Base-by-base conservation (phyloP, 2,113 vertebrate species). In the Catharus bicknelli region DNA sequence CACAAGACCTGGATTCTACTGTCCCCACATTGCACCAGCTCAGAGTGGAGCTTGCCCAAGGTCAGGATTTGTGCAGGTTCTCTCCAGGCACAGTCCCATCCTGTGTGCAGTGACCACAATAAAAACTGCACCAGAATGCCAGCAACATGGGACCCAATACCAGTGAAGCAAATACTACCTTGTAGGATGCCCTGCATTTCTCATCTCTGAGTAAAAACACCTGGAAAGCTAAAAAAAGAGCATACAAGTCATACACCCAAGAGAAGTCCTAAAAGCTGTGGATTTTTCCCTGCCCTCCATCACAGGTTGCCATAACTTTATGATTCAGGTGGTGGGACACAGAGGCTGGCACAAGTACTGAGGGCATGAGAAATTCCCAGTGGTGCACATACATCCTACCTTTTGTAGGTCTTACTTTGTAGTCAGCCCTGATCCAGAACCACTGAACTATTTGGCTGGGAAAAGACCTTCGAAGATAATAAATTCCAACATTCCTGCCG, bases 31-130 rank as follows among this genome's bases (percentile, higher is more conserved):
- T 51, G 38, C 40, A 53, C 4, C 19, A 40, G 34, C 10, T 30
- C 21, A 22, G 9, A 69, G 32, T 66, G 23, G 8, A 83, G n/a
- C 29, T 3, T 3, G 19, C 22, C 27, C 0, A 0, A 66, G 43
- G 38, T 0, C 0, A 0, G 29, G 42, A 58, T 74, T 55, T 70
- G 42, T n/a, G 62, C 13, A 80, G 22, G 38, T 69, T 45, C 67
- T 83, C 1, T 3, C 16, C 25, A 50, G 55, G 50, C 27, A 38
- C 11, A 80, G 58, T 3, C 20, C 25, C 1, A 4, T 57, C 69
- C 62, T 26, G 36, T 30, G n/a, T 16, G 40, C 32, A 55, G 48
- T 55, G 38, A 67, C 13, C 7, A 3, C 55, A 62, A 13, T 9
- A 55, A 50, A 74, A 91, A 54, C 16, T 27, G 15, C 22, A 17